These are phyloP conservation scores for Euzetes globulus DNA, from an alignment of 2,888 invertebrate genomes.

Conservation along the genomic window DNA sequence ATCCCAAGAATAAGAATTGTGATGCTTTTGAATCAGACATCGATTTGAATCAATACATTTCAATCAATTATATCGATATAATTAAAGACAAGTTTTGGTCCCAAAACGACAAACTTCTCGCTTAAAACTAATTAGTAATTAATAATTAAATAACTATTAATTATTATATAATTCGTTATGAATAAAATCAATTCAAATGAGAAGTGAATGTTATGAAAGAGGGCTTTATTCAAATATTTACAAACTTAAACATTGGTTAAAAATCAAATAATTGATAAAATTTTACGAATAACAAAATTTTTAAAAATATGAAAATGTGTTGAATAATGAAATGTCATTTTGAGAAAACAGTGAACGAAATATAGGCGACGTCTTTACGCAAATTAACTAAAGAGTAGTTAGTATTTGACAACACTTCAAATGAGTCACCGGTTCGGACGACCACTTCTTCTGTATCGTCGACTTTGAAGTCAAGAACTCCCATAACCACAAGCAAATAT, in stretches of 20 bases:
- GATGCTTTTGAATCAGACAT: background rate
- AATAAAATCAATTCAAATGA: no score
- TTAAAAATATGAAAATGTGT: no score
- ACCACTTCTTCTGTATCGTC: background rate
- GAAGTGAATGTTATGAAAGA: no score
- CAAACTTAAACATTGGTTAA: no score
- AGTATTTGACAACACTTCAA: background rate
- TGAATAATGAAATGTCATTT: no score
- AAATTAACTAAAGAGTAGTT: constrained; percentile 28
- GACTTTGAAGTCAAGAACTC: constrained; percentile 2
- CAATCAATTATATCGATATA: constrained; percentile 70
- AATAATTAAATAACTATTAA: no score
- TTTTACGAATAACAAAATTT: no score
- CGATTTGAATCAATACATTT: constrained; percentile 46
- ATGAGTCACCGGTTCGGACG: background rate
- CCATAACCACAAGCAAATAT: constrained; percentile 19
- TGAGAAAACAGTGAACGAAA: constrained; percentile 24
- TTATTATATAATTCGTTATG: no score
- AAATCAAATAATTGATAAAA: no score
- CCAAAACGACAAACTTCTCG: constrained; percentile 52
- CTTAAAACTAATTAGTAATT: background rate
- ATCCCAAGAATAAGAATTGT: background rate
- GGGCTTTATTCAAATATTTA: no score
- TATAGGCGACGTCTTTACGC: constrained; percentile 23
- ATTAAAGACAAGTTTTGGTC: constrained; percentile 80